Percentiles rank a stretch among this genome's conserved stretches.
These are phyloP conservation scores for Geodia barretti DNA, from an alignment of 37 sponge, comb jelly and placozoan genomes.

Conservation along the genomic window DNA sequence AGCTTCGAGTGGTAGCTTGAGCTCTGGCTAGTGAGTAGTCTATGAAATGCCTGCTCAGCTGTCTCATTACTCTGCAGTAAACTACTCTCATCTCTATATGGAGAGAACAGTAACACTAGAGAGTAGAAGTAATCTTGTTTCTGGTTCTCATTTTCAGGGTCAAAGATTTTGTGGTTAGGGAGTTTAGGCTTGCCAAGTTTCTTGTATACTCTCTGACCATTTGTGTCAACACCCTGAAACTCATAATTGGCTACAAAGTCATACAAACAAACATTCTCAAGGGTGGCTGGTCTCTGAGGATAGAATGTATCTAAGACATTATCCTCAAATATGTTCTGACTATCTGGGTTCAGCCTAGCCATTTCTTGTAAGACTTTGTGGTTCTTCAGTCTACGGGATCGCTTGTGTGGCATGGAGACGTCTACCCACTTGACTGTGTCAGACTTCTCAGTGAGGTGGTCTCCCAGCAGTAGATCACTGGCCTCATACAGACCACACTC, in stretches of 20 bases:
- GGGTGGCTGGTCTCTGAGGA: slow-evolving; percentile 28
- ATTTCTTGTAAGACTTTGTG: slow-evolving; percentile 24
- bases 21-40: neutral
- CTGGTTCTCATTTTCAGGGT: slow-evolving; percentile 43
- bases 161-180: slow-evolving; percentile 19
- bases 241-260: too few species aligned
- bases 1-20: slow-evolving; percentile 32
- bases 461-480: slow-evolving; percentile 49
- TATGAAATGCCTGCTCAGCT: slow-evolving; percentile 41
- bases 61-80: slow-evolving; percentile 31
- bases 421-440: slow-evolving; percentile 48
- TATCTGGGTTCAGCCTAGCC: slow-evolving; percentile 28
- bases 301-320: slow-evolving; percentile 32
- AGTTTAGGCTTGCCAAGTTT: slow-evolving; percentile 12
- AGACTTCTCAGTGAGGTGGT: slow-evolving; percentile 52
- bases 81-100: slow-evolving; percentile 41
- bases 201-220: slow-evolving; percentile 12
- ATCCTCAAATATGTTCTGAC: slow-evolving; percentile 27
- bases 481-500: slow-evolving; percentile 56
- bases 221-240: neutral
- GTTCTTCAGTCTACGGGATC: slow-evolving; percentile 22
- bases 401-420: slow-evolving; percentile 37
- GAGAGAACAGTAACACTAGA: slow-evolving; percentile 33
- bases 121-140: slow-evolving; percentile 31
- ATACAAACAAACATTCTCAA: slow-evolving; percentile 49